Evolutionary conservation across 2,888 invertebrate genomes (phyloP).

Genomic region (Leptothorax acervorum): DNA sequence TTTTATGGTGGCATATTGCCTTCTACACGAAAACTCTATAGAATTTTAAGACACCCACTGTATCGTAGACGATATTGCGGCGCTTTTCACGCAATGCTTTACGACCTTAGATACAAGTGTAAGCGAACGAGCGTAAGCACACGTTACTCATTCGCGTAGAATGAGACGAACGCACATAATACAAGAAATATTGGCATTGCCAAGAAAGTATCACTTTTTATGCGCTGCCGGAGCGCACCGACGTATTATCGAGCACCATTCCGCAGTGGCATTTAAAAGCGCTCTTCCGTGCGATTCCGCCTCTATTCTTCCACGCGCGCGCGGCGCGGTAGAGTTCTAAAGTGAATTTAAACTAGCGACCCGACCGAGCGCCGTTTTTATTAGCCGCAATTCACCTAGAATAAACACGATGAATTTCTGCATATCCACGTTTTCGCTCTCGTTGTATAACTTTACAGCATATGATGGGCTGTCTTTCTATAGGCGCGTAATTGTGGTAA

Average conservation of each 20-base stretch:
- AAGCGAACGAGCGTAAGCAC: slow-evolving; percentile 25
- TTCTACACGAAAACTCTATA: background rate
- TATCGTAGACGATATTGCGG: background rate
- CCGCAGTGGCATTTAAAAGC: background rate
- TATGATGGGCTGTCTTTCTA: slow-evolving; percentile 3
- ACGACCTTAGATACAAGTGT: background rate
- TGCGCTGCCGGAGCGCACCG: no score
- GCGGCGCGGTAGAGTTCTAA: background rate
- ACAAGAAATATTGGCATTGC: background rate
- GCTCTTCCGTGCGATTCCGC: background rate
- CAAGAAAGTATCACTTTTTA: slow-evolving; percentile 9
- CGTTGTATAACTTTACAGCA: background rate
- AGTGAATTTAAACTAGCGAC: slow-evolving; percentile 45
- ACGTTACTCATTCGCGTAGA: slow-evolving; percentile 1
- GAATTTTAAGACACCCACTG: background rate
- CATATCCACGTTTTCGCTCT: slow-evolving; percentile 9
- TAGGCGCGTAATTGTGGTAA: slow-evolving; percentile 42
- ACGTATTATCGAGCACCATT: background rate
- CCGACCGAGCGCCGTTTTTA: slow-evolving; percentile 28
- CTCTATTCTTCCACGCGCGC: background rate
- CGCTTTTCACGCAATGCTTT: slow-evolving; percentile 18
- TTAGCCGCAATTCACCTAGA: slow-evolving; percentile 8
- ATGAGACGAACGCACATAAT: background rate
- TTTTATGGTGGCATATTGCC: background rate
- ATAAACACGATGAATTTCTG: slow-evolving; percentile 30